Conservation (phyloP, 2,113 vertebrate species). For the Pardalotus punctatus region DNA sequence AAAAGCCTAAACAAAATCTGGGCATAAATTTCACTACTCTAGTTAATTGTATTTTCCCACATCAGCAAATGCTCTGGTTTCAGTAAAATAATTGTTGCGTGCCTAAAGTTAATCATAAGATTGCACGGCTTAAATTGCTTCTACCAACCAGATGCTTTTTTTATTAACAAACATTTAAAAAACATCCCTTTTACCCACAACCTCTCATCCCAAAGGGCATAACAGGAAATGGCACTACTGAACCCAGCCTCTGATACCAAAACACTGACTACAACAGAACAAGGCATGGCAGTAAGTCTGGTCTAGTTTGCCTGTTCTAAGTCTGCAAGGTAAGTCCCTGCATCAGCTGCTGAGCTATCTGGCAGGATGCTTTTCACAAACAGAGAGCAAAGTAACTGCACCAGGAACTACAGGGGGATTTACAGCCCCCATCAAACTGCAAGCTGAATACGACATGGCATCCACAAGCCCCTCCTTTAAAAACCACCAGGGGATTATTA, state of each 20-base stretch:
- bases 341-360: background rate
- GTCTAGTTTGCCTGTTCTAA: background rate
- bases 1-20: background rate
- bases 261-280: background rate
- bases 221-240: accelerated
- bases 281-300: accelerated
- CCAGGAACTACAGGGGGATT: background rate
- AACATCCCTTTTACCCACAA: background rate
- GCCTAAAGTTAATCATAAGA: background rate
- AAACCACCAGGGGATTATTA: background rate
- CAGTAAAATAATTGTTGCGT: background rate
- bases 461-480: background rate
- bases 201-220: background rate
- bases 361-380: background rate
- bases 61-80: background rate
- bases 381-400: background rate
- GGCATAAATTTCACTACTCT: background rate
- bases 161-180: background rate
- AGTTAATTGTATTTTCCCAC: background rate
- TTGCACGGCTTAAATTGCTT: background rate
- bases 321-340: background rate
- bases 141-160: background rate
- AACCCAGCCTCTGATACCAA: background rate
- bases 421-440: background rate
- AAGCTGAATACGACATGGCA: background rate